phyloP scores from a whole-genome alignment of 2,888 invertebrate species.

The Trileptium ribeirensis region DNA sequence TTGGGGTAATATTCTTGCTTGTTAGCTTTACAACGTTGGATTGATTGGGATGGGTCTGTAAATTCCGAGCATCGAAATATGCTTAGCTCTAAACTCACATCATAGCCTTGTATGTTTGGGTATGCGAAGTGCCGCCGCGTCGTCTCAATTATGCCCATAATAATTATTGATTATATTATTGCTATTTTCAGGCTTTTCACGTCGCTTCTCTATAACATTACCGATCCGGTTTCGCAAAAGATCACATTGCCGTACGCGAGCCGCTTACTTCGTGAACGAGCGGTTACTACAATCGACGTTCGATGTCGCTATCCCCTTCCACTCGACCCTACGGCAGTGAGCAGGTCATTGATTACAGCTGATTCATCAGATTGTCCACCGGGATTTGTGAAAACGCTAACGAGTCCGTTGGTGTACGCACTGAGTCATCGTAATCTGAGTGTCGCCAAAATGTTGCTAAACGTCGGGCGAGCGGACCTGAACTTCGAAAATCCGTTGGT shows the following conservation, averaged over 20 bases:
- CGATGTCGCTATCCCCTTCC: too few relatives aligned
- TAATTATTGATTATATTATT: too few relatives aligned
- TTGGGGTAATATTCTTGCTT: too few relatives aligned
- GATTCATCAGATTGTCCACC: background rate
- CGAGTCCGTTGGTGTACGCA: constrained; percentile 52
- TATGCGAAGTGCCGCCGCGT: too few relatives aligned
- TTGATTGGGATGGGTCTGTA: too few relatives aligned
- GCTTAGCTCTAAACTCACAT: too few relatives aligned
- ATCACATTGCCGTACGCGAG: background rate
- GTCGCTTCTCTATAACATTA: background rate
- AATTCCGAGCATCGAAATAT: too few relatives aligned
- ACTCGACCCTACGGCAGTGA: background rate
- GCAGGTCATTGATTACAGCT: background rate
- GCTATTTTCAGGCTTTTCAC: background rate
- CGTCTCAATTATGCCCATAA: too few relatives aligned
- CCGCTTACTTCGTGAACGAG: background rate
- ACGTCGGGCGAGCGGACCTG: constrained; percentile 37
- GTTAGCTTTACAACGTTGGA: too few relatives aligned
- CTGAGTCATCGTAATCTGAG: constrained; percentile 50
- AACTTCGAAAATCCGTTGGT: constrained; percentile 43
- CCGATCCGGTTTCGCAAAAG: background rate
- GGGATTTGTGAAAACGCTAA: background rate
- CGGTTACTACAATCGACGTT: too few relatives aligned
- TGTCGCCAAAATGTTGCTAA: constrained; percentile 49
- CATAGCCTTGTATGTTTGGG: too few relatives aligned